These are phyloP conservation scores for Microcebus ravelobensis DNA, from an alignment of 2,113 vertebrate species.

Conservation along the genomic window DNA sequence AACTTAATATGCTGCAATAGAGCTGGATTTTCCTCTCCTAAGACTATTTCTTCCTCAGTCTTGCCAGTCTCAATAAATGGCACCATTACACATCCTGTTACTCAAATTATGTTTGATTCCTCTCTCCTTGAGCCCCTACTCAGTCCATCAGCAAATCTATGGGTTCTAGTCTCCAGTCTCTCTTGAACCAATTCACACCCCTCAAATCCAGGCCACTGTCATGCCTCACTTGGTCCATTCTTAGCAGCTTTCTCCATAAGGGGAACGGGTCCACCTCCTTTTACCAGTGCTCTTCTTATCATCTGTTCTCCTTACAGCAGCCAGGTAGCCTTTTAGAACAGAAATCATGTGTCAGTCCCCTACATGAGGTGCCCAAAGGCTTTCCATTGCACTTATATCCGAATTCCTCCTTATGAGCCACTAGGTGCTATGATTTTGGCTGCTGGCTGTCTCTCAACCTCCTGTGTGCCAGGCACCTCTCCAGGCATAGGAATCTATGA, in stretches of 20 bases:
- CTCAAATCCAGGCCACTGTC: background rate
- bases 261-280: background rate
- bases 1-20: background rate
- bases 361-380: background rate
- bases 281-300: background rate
- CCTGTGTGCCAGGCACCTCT: background rate
- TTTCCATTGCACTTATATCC: background rate
- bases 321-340: slow-evolving; percentile 10
- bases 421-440: no score
- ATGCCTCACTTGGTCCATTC: background rate
- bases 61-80: background rate
- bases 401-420: background rate
- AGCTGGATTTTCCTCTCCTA: background rate
- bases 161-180: background rate
- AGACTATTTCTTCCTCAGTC: background rate
- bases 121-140: background rate
- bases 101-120: background rate
- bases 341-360: background rate
- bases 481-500: background rate
- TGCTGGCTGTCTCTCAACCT: background rate
- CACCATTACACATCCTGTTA: background rate
- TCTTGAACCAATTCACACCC: background rate
- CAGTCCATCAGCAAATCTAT: background rate
- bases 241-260: background rate
- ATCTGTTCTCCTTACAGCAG: background rate